Evolutionary conservation across 2,888 invertebrate species (phyloP).

Genomic region (Strigamia transsilvanica): DNA sequence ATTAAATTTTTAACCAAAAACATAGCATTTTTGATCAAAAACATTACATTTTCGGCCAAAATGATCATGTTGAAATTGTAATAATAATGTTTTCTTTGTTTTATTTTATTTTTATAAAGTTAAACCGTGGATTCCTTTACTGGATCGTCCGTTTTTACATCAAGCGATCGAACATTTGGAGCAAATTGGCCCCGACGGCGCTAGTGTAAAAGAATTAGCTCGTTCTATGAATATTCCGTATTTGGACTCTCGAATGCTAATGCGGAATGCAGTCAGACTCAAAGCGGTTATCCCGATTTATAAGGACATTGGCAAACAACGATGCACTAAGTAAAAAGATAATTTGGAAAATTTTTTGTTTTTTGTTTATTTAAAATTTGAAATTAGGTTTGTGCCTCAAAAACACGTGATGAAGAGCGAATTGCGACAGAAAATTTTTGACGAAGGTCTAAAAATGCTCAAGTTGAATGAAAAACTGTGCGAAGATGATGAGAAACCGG

Average conservation of each 20-base stretch:
- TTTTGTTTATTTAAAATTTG: not conserved
- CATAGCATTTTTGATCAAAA: too few species aligned
- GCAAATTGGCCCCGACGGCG: constrained; percentile 59
- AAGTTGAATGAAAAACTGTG: not conserved
- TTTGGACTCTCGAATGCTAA: constrained; percentile 57
- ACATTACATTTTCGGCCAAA: too few species aligned
- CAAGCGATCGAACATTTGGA: constrained; percentile 59
- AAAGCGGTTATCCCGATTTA: constrained; percentile 56
- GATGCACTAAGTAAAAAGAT: constrained; percentile 56
- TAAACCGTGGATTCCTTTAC: constrained; percentile 11
- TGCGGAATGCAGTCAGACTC: constrained; percentile 55
- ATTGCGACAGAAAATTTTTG: constrained; percentile 54
- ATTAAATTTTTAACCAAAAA: too few species aligned
- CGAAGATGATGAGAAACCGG: not conserved
- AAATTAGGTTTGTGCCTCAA: constrained; percentile 56
- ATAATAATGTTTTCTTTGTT: not conserved
- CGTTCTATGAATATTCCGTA: constrained; percentile 57
- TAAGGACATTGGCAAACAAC: constrained; percentile 58
- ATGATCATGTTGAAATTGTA: too few species aligned
- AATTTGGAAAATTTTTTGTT: not conserved
- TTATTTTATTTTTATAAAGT: not conserved
- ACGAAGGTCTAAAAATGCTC: constrained; percentile 50
- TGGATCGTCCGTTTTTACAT: constrained; percentile 58
- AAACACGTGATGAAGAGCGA: constrained; percentile 55
- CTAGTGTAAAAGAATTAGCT: constrained; percentile 58